These are phyloP conservation scores for Coelinius sp. DNA, from an alignment of 2,888 invertebrate species.

Conservation along the genomic window DNA sequence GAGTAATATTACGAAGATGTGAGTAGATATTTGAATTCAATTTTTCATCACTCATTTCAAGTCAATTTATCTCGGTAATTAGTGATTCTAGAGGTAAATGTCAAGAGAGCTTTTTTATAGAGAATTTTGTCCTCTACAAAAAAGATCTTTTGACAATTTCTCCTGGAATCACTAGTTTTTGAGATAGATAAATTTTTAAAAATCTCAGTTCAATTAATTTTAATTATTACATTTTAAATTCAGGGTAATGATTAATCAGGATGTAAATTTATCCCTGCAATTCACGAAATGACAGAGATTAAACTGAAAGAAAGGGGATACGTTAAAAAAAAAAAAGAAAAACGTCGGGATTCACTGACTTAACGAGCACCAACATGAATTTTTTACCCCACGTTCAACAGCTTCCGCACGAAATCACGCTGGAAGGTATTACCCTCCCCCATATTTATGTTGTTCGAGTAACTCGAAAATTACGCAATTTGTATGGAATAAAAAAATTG, in stretches of 20 bases:
- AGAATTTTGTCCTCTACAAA: too few relatives aligned
- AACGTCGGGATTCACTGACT: neutral
- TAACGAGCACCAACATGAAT: conserved; percentile 1
- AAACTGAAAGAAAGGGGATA: neutral
- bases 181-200: too few relatives aligned
- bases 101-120: too few relatives aligned
- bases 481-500: neutral
- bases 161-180: too few relatives aligned
- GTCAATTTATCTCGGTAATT: too few relatives aligned
- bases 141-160: too few relatives aligned
- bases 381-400: neutral
- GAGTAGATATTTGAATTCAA: conserved; percentile 47
- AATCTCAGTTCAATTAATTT: too few relatives aligned
- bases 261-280: neutral
- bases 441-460: neutral
- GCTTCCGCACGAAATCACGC: conserved; percentile 9
- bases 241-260: too few relatives aligned
- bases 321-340: too few relatives aligned
- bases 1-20: conserved; percentile 62
- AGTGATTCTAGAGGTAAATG: too few relatives aligned
- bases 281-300: neutral
- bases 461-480: neutral
- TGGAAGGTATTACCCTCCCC: neutral
- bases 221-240: too few relatives aligned
- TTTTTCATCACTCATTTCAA: too few relatives aligned